A percentile compares a stretch with the other conserved stretches of the same genome.
Evolutionary conservation across 2,888 invertebrate species (phyloP).

Genomic region (Torymus tubicola): DNA sequence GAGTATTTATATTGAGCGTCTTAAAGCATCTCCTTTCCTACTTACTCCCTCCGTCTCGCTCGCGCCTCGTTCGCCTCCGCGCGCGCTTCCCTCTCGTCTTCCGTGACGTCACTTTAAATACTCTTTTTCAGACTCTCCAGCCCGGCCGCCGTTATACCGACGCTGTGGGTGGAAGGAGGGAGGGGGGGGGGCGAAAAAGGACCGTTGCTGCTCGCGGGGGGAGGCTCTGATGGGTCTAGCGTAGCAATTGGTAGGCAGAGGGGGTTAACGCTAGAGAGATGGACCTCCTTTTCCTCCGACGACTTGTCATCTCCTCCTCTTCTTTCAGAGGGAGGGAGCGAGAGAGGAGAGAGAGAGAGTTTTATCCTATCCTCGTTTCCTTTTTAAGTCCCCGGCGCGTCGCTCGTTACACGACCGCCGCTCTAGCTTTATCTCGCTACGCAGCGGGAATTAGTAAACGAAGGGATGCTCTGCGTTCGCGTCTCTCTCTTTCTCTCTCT

Average conservation of each 20-base stretch:
- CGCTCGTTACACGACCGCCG: slow-evolving; percentile 57
- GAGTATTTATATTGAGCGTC: slow-evolving; percentile 76
- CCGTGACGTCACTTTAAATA: slow-evolving; percentile 75
- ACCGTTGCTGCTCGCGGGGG: not conserved
- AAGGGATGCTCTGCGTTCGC: slow-evolving; percentile 37
- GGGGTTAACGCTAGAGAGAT: slow-evolving; percentile 44
- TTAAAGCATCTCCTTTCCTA: slow-evolving; percentile 74
- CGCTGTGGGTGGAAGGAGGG: slow-evolving; percentile 12
- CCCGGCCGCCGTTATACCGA: not conserved
- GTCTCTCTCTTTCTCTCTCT: not conserved
- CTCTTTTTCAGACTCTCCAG: slow-evolving; percentile 52
- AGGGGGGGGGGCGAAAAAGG: not conserved
- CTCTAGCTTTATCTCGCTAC: slow-evolving; percentile 69
- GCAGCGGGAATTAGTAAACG: slow-evolving; percentile 73
- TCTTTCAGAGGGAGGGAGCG: slow-evolving; percentile 2
- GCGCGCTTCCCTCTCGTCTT: slow-evolving; percentile 47
- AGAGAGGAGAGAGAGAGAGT: slow-evolving; percentile 20
- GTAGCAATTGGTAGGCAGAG: slow-evolving; percentile 57
- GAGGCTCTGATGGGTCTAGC: slow-evolving; percentile 64
- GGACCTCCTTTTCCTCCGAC: slow-evolving; percentile 41
- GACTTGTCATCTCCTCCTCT: not conserved
- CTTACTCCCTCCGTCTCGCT: slow-evolving; percentile 54
- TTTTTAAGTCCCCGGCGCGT: slow-evolving; percentile 53
- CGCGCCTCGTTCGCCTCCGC: not conserved
- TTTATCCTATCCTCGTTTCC: slow-evolving; percentile 57